phyloP scores from a whole-genome alignment of 2,888 invertebrate species.

The Apodemia zela region DNA sequence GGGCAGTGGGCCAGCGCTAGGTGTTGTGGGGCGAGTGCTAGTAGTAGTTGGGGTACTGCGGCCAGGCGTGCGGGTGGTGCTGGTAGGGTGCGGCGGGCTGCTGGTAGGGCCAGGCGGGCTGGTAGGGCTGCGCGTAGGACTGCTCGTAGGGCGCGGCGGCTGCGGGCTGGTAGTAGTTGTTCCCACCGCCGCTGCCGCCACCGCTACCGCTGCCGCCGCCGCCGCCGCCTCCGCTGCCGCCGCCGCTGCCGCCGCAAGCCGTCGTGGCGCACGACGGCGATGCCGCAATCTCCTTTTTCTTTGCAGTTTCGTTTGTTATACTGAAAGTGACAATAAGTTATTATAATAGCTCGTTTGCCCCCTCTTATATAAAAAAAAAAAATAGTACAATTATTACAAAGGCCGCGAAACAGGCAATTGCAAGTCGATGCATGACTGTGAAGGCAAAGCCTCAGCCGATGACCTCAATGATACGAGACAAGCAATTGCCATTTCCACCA shows the following conservation, averaged over 20 bases:
- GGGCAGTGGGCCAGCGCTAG: too few species aligned
- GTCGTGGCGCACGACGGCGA: conserved; percentile 35
- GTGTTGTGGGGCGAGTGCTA: conserved; percentile 36
- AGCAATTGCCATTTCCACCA: too few species aligned
- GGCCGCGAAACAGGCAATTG: too few species aligned
- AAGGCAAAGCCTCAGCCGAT: too few species aligned
- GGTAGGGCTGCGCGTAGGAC: conserved; percentile 68
- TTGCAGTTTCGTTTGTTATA: conserved; percentile 42
- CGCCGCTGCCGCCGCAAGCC: conserved; percentile 31
- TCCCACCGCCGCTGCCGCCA: conserved; percentile 28
- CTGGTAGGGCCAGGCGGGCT: conserved; percentile 74
- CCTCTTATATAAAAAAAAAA: too few species aligned
- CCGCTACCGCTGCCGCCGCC: conserved; percentile 35
- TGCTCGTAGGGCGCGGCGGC: conserved; percentile 62
- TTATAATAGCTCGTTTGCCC: too few species aligned
- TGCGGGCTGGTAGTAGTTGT: conserved; percentile 50
- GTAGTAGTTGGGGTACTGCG: conserved; percentile 74
- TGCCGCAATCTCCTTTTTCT: conserved; percentile 52
- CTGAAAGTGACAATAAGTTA: conserved; percentile 31
- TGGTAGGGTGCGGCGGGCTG: conserved; percentile 72
- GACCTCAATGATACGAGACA: too few species aligned
- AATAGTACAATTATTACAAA: too few species aligned
- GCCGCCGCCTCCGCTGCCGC: conserved; percentile 35
- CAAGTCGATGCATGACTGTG: too few species aligned
- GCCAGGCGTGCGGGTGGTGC: conserved; percentile 71